Base-by-base conservation (phyloP, 2,888 invertebrate genomes). In the Ellobium chinense region DNA sequence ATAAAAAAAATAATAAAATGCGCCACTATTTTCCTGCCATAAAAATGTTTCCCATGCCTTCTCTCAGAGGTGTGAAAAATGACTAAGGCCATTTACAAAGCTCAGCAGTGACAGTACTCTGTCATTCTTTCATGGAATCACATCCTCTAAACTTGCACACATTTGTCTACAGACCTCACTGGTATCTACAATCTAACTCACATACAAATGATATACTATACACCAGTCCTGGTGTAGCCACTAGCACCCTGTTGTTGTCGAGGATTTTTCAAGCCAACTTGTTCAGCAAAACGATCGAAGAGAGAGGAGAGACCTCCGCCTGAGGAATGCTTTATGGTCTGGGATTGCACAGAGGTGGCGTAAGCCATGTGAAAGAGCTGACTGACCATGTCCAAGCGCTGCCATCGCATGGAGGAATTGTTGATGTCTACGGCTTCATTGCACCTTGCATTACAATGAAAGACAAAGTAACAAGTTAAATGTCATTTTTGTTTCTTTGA, bases 231-330 rank as follows among this genome's bases (percentile, higher is more conserved):
- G 31, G 76, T 21, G 7, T 14, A 9, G 7, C 5, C 5, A 24
- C 36, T 66, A 27, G n/a, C 27, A 1, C 73, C 63, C 29, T 18
- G 21, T 5, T 54, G 9, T 21, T 24, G 63, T 14, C 54, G 24
- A 5, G 62, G 56, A 31, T 63, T 72, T 46, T 72, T 89, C 75
- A 94, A 93, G 54, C 95, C 95, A 80, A 95, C 94, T 93, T 94
- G 95, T 86, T 94, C 95, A 21, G 94, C 94, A 86, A 95, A 93
- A 83, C 94, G 95, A 76, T 94, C 94, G 60, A 95, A 89, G 29
- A 95, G 87, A 80, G 94, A 93, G 37, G 94, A 93, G 24, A 95
- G 87, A 62, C 94, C 93, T 34, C 88, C 82, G 18, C 84, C 80
- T 1, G 85, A 82, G 18, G 79, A 78, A 34, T 70, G 70, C 36